Base-by-base conservation (phyloP, 2,888 invertebrate genomes). In the Drosophila meridiana region DNA sequence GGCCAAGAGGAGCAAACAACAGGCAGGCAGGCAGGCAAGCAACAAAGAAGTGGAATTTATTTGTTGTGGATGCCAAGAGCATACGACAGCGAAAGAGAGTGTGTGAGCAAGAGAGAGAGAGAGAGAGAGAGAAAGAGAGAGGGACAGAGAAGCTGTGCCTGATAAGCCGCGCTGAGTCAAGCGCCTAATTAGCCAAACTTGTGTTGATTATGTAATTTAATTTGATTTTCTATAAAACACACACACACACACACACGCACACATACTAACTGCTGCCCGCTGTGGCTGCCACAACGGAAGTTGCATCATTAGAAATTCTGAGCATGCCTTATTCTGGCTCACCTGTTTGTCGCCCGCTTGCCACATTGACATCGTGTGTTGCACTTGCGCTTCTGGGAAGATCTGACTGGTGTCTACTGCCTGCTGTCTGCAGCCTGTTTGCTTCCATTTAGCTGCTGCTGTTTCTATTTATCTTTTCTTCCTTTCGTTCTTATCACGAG, bases 241-340 rank as follows among this genome's bases (percentile, higher is more conserved):
- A 58, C 67, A 60, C 30, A 56, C 38, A 53, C 61, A 50, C 50
- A n/a, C 59, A 47, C 42, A 47, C 53, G 48, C 47, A 28, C 56
- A 47, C 38, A 32, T 11, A 20, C 13, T 20, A 20, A n/a, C 2
- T 32, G 5, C 4, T n/a, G 9, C 9, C 32, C n/a, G 50, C 50
- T 32, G 50, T 42, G 47, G 28, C 34, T 57, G 64, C 45, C 53
- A 61, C 72, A 76, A 66, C 89, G 87, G 87, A 87, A 87, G 87
- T 84, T 76, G 73, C 71, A 69, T 89, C 81, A 90, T 87, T 83
- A 90, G 67, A 73, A 65, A 87, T 87, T 82, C 87, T 60, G 56
- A 50, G 60, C 90, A 83, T 73, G 87, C 72, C 14, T 20, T 59
- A 62, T 50, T 50, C 53, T 57, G 45, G 43, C 73, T 47, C 63